These are phyloP conservation scores for Trachelipus rathkii DNA, from an alignment of 1,140 invertebrate species.

Conservation along the genomic window DNA sequence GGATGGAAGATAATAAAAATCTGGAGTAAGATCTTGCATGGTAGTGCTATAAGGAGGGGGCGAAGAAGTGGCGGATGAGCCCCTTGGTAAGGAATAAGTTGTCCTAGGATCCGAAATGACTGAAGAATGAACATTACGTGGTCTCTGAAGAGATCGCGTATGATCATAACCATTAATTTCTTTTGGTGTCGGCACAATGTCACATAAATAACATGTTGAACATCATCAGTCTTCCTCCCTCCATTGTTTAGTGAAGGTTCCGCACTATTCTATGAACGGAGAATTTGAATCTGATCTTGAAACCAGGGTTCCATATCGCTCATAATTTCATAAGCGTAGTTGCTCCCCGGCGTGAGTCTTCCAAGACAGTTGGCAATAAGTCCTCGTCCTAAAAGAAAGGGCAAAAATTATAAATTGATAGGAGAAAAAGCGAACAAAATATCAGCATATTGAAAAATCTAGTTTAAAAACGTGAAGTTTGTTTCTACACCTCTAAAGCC, in stretches of 20 bases:
- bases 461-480: too few species aligned
- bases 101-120: conserved; percentile 28
- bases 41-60: conserved; percentile 44
- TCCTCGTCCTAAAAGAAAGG: conserved; percentile 61
- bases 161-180: conserved; percentile 64
- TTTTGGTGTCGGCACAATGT: conserved; percentile 50
- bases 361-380: conserved; percentile 73
- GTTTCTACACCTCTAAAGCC: too few species aligned
- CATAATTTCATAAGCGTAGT: conserved; percentile 80
- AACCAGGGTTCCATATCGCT: conserved; percentile 64
- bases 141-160: conserved; percentile 58
- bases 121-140: conserved; percentile 49
- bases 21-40: conserved; percentile 59
- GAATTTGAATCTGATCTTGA: conserved; percentile 49
- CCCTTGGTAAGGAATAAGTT: conserved; percentile 35
- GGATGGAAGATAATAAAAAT: conserved; percentile 93
- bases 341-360: conserved; percentile 68
- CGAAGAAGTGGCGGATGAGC: conserved; percentile 30
- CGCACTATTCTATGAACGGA: conserved; percentile 48
- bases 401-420: conserved; percentile 6
- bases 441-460: too few species aligned
- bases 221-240: conserved; percentile 50
- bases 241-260: conserved; percentile 48
- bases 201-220: conserved; percentile 29
- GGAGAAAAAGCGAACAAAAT: too few species aligned